Conservation (phyloP, 2,113 vertebrate species). For the Thermophis baileyi region DNA sequence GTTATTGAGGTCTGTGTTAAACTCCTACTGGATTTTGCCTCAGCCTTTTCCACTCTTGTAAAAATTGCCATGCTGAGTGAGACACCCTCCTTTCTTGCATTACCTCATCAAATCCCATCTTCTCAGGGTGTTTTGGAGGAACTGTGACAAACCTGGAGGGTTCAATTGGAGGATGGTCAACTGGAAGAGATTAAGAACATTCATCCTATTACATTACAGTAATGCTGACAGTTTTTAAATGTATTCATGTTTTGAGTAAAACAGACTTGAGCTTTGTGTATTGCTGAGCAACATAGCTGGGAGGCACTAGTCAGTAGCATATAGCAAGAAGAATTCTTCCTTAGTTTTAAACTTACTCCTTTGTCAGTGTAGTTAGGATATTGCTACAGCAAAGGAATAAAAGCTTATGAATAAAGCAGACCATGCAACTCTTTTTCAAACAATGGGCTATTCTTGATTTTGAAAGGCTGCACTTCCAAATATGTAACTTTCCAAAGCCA, state of each 20-base stretch:
- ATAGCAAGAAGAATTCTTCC: background rate
- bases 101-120: constrained; percentile 92
- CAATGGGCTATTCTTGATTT: background rate
- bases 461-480: background rate
- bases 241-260: background rate
- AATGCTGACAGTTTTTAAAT: background rate
- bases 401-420: background rate
- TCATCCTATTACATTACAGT: background rate
- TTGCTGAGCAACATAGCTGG: background rate
- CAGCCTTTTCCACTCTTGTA: background rate
- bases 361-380: background rate
- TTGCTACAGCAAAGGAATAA: background rate
- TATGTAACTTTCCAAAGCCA: background rate
- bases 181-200: constrained; percentile 72
- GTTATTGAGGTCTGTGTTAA: background rate
- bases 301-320: background rate
- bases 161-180: constrained; percentile 82
- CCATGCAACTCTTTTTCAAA: background rate
- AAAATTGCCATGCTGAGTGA: background rate
- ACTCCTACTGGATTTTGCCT: background rate
- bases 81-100: background rate
- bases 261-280: background rate
- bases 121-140: constrained; percentile 73
- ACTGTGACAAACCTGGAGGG: constrained; percentile 80
- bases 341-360: background rate